phyloP scores from a whole-genome alignment of 2,113 vertebrate species.

The Paralichthys olivaceus region DNA sequence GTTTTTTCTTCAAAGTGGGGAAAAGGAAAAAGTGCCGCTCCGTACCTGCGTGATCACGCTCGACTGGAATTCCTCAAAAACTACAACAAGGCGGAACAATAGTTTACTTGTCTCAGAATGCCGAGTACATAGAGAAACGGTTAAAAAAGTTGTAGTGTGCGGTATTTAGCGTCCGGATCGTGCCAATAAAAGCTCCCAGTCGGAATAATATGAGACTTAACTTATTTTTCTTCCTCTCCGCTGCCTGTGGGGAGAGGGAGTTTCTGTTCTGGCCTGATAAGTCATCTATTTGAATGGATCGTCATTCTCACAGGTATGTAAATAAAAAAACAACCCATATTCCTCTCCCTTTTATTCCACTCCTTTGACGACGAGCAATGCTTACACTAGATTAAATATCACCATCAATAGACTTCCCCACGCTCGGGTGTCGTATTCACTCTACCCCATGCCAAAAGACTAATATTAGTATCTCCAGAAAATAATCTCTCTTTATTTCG shows the following conservation, averaged over 20 bases:
- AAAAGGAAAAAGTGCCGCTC: background rate
- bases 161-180: background rate
- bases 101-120: constrained; percentile 29
- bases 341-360: constrained; percentile 68
- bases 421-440: constrained; percentile 74
- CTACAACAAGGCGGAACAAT: constrained; percentile 23
- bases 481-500: constrained; percentile 84
- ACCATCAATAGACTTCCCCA: constrained; percentile 78
- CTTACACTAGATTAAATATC: constrained; percentile 81
- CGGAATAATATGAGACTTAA: constrained; percentile 68
- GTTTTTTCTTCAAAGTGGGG: constrained; percentile 6
- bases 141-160: constrained; percentile 49
- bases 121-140: constrained; percentile 14
- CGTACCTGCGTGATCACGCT: constrained; percentile 37
- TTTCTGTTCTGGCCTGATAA: constrained; percentile 80
- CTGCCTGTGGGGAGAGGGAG: constrained; percentile 71
- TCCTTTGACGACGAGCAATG: constrained; percentile 70
- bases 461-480: constrained; percentile 86
- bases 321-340: constrained; percentile 72
- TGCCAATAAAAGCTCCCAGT: constrained; percentile 47
- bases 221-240: constrained; percentile 71
- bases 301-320: constrained; percentile 78
- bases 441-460: constrained; percentile 80
- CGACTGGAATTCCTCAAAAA: constrained; percentile 14
- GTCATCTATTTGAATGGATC: constrained; percentile 78